Evolutionary conservation across 1,140 invertebrate genomes (phyloP).

Genomic region (Homarus americanus): DNA sequence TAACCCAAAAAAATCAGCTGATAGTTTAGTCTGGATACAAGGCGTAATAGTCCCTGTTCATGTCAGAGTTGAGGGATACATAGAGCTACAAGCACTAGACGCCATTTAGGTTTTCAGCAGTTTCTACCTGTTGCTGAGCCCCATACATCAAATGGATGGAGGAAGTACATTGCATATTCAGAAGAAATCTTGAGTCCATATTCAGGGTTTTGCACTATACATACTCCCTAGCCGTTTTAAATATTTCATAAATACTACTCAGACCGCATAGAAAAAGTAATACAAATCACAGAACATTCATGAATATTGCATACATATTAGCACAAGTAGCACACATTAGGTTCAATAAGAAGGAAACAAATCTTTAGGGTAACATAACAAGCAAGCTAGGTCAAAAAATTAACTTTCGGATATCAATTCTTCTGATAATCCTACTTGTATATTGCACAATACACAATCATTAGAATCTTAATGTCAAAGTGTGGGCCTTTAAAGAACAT

Average conservation of each 20-base stretch:
- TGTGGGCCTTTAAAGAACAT: conserved; percentile 14
- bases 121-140: conserved; percentile 38
- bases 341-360: conserved; percentile 34
- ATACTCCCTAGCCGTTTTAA: conserved; percentile 47
- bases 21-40: conserved; percentile 49
- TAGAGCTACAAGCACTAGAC: conserved; percentile 49
- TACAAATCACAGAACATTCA: conserved; percentile 65
- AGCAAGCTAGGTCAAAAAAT: conserved; percentile 46
- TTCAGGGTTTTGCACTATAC: conserved; percentile 37
- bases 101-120: conserved; percentile 34
- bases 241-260: conserved; percentile 56
- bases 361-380: conserved; percentile 34
- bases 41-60: conserved; percentile 26
- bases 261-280: conserved; percentile 50
- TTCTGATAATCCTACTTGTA: conserved; percentile 52
- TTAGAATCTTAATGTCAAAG: conserved; percentile 23
- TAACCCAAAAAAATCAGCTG: conserved; percentile 8
- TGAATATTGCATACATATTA: conserved; percentile 57
- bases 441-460: conserved; percentile 56
- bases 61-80: conserved; percentile 47
- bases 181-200: conserved; percentile 39
- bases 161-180: conserved; percentile 55
- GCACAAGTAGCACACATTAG: conserved; percentile 49
- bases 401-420: conserved; percentile 59
- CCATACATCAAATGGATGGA: conserved; percentile 55